A percentile compares a stretch with the other conserved stretches of the same genome.
Conservation (phyloP, 2,888 invertebrate genomes). For the Cerastis rubricosa region DNA sequence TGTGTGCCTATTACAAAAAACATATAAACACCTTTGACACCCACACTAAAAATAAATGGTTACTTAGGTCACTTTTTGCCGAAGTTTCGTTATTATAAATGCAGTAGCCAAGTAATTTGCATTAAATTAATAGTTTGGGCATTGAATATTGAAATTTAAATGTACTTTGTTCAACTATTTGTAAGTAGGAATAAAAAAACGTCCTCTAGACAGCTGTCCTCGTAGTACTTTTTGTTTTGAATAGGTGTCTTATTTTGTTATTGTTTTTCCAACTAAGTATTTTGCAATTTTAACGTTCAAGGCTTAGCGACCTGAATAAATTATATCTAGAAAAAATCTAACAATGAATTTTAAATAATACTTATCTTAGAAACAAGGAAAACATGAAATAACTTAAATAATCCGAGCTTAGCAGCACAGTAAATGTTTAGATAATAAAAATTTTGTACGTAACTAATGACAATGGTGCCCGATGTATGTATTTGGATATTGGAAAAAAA, state of each 20-base stretch:
- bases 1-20: not conserved
- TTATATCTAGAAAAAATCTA: constrained; percentile 41
- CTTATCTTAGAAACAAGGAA: constrained; percentile 5
- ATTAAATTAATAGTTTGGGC: constrained; percentile 34
- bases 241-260: not conserved
- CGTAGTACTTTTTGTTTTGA: constrained; percentile 26
- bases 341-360: constrained; percentile 23
- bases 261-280: constrained; percentile 26
- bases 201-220: constrained; percentile 48
- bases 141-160: constrained; percentile 44
- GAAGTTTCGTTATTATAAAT: constrained; percentile 8
- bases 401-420: not conserved
- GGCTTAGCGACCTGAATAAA: constrained; percentile 41
- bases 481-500: constrained; percentile 45
- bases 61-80: constrained; percentile 4
- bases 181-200: constrained; percentile 34
- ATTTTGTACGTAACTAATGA: constrained; percentile 2
- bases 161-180: constrained; percentile 19
- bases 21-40: too few relatives aligned
- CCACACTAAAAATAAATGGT: not conserved
- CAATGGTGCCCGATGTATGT: constrained; percentile 25
- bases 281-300: constrained; percentile 51
- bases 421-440: constrained; percentile 24
- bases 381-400: not conserved
- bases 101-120: constrained; percentile 41